Conservation (phyloP, 2,797 vertebrate species). For the Cyclura pinguis region DNA sequence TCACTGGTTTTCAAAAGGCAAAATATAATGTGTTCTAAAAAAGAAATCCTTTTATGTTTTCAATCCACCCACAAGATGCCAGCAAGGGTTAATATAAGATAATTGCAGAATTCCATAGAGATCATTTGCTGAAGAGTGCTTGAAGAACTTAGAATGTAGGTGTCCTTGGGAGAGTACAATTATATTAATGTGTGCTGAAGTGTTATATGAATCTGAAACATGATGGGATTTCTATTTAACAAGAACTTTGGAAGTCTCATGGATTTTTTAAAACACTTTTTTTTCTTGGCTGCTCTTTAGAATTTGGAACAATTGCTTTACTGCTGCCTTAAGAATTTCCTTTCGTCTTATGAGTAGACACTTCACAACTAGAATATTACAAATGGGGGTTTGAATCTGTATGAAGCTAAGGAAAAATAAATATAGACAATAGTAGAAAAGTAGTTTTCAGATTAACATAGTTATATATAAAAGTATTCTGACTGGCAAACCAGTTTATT, state of each 20-base stretch:
- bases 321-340: background rate
- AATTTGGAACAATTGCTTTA: constrained; percentile 1
- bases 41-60: background rate
- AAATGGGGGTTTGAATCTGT: constrained; percentile 3
- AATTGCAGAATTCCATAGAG: constrained; percentile 5
- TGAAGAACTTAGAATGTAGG: background rate
- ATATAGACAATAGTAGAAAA: background rate
- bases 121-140: constrained; percentile 14
- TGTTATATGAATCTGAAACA: background rate
- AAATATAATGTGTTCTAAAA: constrained; percentile 8
- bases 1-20: constrained; percentile 1
- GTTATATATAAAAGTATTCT: background rate
- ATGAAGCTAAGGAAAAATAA: background rate
- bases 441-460: background rate
- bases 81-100: constrained; percentile 6
- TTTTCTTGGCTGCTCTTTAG: background rate
- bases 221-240: constrained; percentile 14
- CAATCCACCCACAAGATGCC: background rate
- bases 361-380: background rate
- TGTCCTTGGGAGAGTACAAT: constrained; percentile 18
- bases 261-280: background rate
- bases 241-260: constrained; percentile 15
- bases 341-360: background rate
- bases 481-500: background rate
- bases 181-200: constrained; percentile 31